phyloP scores from a whole-genome alignment of 2,113 vertebrate species.

The Neomonachus schauinslandi region DNA sequence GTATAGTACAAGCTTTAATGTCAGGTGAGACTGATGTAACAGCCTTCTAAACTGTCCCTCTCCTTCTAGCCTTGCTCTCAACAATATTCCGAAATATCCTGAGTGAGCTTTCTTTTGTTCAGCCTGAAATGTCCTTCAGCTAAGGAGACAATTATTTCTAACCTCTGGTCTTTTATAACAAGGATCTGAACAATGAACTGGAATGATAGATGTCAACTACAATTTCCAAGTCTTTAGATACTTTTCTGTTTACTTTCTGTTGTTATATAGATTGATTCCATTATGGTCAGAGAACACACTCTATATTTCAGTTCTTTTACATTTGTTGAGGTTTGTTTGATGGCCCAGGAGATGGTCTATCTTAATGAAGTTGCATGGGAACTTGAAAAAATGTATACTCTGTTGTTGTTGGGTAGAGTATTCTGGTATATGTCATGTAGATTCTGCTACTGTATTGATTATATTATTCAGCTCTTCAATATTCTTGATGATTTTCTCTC shows the following conservation, averaged over 20 bases:
- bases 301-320: neutral
- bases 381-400: neutral
- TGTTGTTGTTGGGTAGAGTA: neutral
- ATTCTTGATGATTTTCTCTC: neutral
- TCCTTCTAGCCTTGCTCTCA: neutral
- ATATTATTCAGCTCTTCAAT: neutral
- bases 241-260: neutral
- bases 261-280: neutral
- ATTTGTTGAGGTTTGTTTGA: neutral
- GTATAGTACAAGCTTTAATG: neutral
- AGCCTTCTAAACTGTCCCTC: neutral
- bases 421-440: neutral
- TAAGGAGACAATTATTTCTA: neutral
- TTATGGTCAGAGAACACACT: neutral
- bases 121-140: neutral
- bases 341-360: neutral
- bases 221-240: neutral
- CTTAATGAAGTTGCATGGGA: neutral
- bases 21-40: neutral
- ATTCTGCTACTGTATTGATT: neutral
- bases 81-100: neutral
- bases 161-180: neutral
- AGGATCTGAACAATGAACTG: neutral
- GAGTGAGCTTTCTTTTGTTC: neutral
- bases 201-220: neutral